Conservation (phyloP, 2,113 vertebrate species). For the Todiramphus chloris region DNA sequence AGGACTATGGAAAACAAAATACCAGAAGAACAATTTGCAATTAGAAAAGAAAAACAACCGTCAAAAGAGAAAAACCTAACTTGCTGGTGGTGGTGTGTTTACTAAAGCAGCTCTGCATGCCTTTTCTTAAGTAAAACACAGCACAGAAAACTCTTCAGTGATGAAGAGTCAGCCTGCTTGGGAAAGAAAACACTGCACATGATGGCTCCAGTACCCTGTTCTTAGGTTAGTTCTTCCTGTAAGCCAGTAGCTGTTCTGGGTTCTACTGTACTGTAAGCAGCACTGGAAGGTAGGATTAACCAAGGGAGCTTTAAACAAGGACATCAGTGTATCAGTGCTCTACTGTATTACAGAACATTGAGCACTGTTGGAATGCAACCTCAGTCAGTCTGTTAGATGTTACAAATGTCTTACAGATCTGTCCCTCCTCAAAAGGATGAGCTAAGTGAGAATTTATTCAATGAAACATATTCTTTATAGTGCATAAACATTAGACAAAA, state of each 20-base stretch:
- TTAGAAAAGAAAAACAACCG: neutral
- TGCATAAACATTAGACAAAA: neutral
- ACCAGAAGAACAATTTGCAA: neutral
- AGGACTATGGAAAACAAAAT: neutral
- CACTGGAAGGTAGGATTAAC: neutral
- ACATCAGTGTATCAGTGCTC: neutral
- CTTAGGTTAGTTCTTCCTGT: neutral
- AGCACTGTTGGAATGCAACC: neutral
- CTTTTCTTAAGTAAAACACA: neutral
- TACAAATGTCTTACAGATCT: neutral
- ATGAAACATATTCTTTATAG: neutral
- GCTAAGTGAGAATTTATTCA: neutral
- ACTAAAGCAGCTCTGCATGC: neutral
- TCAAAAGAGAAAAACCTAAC: neutral
- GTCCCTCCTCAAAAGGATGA: neutral
- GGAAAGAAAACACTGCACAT: neutral
- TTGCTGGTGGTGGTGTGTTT: neutral
- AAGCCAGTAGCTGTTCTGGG: neutral
- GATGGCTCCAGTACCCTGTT: neutral
- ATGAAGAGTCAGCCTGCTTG: neutral
- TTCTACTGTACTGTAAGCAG: neutral
- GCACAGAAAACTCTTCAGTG: too few species aligned
- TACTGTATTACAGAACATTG: too few species aligned
- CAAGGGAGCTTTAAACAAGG: neutral
- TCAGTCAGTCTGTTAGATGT: neutral